Base-by-base conservation (phyloP, 2,888 invertebrate genomes). In the Ellobium chinense region DNA sequence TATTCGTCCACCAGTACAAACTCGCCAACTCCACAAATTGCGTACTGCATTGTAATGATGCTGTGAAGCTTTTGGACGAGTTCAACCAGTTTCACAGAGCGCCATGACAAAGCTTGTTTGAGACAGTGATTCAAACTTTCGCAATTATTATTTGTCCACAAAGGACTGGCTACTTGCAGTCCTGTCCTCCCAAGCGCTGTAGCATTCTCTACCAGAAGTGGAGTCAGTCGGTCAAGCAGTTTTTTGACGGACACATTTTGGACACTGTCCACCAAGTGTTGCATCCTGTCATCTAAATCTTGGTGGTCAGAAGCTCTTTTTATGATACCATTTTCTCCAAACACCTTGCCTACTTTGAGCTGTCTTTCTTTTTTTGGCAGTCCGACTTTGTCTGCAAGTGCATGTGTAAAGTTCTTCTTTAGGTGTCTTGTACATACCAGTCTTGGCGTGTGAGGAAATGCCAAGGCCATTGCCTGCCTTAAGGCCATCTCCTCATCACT, bases 241-340 rank as follows among this genome's bases (percentile, higher is more conserved):
- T 65, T 65, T 65, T 65, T 14, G 29, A 65, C 65, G 29, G 65
- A 65, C 14, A 65, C 65, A 65, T 65, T 65, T 31, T 65, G 29
- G 14, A 31, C 27, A 31, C 39, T 69, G 18, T 69, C 69, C 34
- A 18, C 37, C 69, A 39, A 37, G 69, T 69, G 69, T 69, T 69
- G 39, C 34, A 69, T 14, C 37, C 69, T 69, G 69, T 69, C 69
- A 69, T 36, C 69, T 37, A 69, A 37, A 39, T 39, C 69, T 37
- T 37, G 37, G 37, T 69, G 69, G 37, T 39, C 69, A 69, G 69
- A 36, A 69, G 69, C 37, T 37, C 37, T 14, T 36, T 14, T 39
- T 37, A 69, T 69, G 69, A 69, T 69, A 39, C 69, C 69, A 69
- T 69, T 69, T 27, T 69, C 39, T 37, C 69, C 69, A 69, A 69